Base-by-base conservation (phyloP, 2,113 vertebrate genomes). In the Hippocampus guttulatus region DNA sequence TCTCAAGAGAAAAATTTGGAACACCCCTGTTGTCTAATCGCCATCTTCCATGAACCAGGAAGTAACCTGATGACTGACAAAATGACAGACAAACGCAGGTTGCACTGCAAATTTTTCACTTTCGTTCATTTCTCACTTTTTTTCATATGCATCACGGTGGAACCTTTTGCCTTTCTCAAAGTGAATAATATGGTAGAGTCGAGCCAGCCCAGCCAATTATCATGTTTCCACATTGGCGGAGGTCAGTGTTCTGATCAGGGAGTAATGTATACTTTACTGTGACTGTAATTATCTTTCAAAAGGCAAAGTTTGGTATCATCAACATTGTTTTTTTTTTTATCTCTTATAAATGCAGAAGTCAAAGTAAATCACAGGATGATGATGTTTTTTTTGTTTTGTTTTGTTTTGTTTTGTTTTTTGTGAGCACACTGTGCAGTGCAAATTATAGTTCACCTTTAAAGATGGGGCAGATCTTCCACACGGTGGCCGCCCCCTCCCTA, bases 401-500 rank as follows among this genome's bases (percentile, higher is more conserved):
- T 27, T 27, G 25, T 64, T 33, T 33, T 33, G 3, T 38, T 38
- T 38, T n/a, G n/a, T n/a, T n/a, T 38, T 38, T 38, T 38, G n/a
- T 69, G 49, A 41, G 40, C 18, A 23, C 47, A 65, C 74, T 52
- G 21, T 71, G 25, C 69, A 49, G 70, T 63, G 65, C 58, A 61
- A 61, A 61, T 33, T 61, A 8, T 20, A 68, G 68, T 87, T 89
- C 90, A 98, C 97, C 97, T 98, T 99, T 99, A 92, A 99, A 99
- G 77, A 96, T 73, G 0, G 97, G 97, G 45, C 97, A 99, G 84
- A 99, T 99, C 88, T 98, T 99, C 97, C 97, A 98, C 49, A 99
- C 95, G 0, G 96, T 98, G 68, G 96, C 97, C 52, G 97, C 97
- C 12, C 97, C 97, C 88, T 99, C 93, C 81, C 97, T 90, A 87